Percentiles rank a stretch among this genome's conserved stretches.
Conservation (phyloP, 2,797 vertebrate species). For the Nasua narica region DNA sequence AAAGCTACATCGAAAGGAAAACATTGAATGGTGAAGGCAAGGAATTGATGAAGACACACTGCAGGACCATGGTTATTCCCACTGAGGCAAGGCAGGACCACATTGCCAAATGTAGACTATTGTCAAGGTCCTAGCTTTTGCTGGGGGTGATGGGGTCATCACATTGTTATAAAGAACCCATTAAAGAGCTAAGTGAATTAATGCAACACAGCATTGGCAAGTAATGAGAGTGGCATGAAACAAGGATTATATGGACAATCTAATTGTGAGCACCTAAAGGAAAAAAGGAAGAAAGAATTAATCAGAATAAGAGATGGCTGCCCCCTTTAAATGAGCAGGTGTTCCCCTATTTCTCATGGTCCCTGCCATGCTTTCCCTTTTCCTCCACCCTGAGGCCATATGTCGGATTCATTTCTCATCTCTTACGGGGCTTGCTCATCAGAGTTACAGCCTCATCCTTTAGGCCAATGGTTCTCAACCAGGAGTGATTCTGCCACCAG, state of each 20-base stretch:
- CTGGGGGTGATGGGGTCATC: neutral
- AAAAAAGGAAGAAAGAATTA: neutral
- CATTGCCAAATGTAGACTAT: neutral
- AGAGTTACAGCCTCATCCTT: neutral
- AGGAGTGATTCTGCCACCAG: neutral
- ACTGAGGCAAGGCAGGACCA: rapidly evolving
- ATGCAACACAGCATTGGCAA: neutral
- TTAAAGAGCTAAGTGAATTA: neutral
- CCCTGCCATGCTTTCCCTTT: neutral
- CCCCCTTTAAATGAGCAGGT: neutral
- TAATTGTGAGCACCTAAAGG: neutral
- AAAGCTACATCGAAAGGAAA: neutral
- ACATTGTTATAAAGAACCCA: neutral
- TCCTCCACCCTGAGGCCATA: neutral
- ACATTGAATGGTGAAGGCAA: neutral
- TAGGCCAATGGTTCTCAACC: neutral
- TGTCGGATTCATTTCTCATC: neutral
- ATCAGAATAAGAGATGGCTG: neutral
- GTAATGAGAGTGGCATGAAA: neutral
- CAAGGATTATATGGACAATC: neutral
- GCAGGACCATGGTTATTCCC: neutral
- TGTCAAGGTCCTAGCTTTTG: neutral
- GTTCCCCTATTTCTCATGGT: no score
- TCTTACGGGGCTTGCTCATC: neutral
- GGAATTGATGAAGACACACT: neutral